A percentile compares a stretch with the other conserved stretches of the same genome.
Evolutionary conservation across 2,113 vertebrate genomes (phyloP).

Genomic region (Craseonycteris thonglongyai): DNA sequence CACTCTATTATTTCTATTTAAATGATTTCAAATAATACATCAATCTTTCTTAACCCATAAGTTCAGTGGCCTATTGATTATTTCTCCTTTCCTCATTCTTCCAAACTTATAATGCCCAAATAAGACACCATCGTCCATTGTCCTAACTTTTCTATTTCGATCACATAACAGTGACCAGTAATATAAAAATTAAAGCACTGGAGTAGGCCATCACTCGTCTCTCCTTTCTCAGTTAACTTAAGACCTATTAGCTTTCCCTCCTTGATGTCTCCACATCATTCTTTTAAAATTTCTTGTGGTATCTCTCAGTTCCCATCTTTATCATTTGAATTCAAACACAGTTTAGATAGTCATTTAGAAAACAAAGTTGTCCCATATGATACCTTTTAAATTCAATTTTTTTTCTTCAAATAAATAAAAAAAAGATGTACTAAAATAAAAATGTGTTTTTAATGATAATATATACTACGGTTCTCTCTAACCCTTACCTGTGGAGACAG

Average conservation of each 20-base stretch:
- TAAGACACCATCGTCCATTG: neutral
- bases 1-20: neutral
- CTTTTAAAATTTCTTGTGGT: neutral
- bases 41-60: neutral
- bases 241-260: neutral
- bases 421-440: neutral
- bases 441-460: neutral
- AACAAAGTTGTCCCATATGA: neutral
- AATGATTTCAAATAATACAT: neutral
- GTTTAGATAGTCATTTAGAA: neutral
- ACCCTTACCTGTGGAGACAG: slow-evolving; percentile 83
- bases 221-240: neutral
- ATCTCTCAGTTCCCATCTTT: neutral
- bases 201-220: neutral
- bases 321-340: neutral
- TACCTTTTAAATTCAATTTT: neutral
- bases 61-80: neutral
- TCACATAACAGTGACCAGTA: neutral
- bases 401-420: slow-evolving; percentile 31
- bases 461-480: neutral
- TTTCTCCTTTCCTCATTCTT: neutral
- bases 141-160: neutral
- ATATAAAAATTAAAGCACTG: neutral
- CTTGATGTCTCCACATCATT: neutral
- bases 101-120: neutral